A percentile compares a stretch with the other conserved stretches of the same genome.
Conservation (phyloP, 2,113 vertebrate genomes). For the Ariopsis seemanni region DNA sequence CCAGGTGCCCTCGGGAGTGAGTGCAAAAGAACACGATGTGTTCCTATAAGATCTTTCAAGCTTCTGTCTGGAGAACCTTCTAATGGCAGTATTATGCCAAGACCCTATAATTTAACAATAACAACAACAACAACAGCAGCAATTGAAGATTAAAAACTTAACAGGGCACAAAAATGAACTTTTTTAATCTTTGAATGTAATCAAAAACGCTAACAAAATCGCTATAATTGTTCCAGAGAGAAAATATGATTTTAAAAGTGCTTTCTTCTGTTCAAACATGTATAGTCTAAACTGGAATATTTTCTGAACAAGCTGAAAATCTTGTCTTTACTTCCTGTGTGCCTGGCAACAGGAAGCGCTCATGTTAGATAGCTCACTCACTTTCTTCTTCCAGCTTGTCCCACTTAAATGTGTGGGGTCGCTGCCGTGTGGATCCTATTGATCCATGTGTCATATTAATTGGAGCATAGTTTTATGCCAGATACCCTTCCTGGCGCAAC, state of each 20-base stretch:
- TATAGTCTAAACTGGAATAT: background rate
- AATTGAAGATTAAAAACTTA: background rate
- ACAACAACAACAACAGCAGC: background rate
- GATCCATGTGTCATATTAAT: too few species aligned
- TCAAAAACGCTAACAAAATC: background rate
- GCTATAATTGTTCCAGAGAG: background rate
- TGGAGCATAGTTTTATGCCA: too few species aligned
- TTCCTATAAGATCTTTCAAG: constrained; percentile 30
- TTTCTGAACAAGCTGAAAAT: background rate
- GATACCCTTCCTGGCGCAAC: too few species aligned
- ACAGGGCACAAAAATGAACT: background rate
- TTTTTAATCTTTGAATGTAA: too few species aligned
- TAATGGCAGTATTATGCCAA: background rate
- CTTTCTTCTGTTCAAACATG: too few species aligned
- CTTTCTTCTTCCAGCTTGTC: too few species aligned
- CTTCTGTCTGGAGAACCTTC: background rate
- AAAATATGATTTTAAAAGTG: too few species aligned
- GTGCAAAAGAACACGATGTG: constrained; percentile 22
- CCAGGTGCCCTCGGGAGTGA: constrained; percentile 26
- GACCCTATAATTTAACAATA: background rate
- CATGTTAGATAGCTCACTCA: background rate
- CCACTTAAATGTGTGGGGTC: too few species aligned
- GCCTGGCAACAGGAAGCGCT: background rate
- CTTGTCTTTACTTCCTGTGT: background rate
- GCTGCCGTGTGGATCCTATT: too few species aligned